Conservation (phyloP, 2,888 invertebrate genomes). For the Cancer borealis region DNA sequence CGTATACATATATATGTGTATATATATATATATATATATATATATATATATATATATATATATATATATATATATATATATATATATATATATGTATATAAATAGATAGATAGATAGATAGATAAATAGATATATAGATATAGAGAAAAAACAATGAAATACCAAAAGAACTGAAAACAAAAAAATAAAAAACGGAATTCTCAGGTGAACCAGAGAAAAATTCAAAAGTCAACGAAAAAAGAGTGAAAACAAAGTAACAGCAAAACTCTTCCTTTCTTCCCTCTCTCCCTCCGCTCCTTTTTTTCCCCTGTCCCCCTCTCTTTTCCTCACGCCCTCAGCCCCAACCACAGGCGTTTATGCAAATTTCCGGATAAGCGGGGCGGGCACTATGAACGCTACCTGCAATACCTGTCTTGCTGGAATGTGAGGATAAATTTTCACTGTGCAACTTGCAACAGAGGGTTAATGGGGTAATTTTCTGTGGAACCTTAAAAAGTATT, state of each 20-base stretch:
- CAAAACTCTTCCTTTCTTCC: neutral
- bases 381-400: constrained; percentile 3
- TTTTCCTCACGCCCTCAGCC: neutral
- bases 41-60: too few species aligned
- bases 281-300: neutral
- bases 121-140: too few species aligned
- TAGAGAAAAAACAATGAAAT: too few species aligned
- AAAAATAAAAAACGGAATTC: too few species aligned
- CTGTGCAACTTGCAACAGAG: constrained; percentile 29
- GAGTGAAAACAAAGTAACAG: neutral
- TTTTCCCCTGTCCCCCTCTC: neutral
- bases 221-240: neutral
- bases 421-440: constrained; percentile 29
- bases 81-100: too few species aligned
- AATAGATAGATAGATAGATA: too few species aligned
- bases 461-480: constrained; percentile 40
- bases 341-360: constrained; percentile 40
- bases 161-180: too few species aligned
- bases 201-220: neutral
- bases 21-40: too few species aligned
- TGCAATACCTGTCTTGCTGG: constrained; percentile 12
- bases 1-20: neutral
- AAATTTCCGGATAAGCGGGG: constrained; percentile 11
- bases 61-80: too few species aligned
- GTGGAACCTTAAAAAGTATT: constrained; percentile 16